These are phyloP conservation scores for Laodelphax striatellus DNA, from an alignment of 1,140 invertebrate genomes.

Conservation along the genomic window DNA sequence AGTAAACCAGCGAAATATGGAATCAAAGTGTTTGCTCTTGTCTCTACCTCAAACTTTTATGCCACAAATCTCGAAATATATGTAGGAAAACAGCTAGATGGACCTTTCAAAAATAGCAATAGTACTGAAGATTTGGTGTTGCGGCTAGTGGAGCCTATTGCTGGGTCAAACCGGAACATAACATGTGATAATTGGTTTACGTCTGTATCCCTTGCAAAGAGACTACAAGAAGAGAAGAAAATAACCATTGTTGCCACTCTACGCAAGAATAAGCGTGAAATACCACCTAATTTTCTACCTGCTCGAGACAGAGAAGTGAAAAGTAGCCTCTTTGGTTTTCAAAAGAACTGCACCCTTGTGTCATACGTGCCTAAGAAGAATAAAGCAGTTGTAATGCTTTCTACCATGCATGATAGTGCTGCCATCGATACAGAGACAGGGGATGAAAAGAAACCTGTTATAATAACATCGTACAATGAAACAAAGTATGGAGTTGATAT, in stretches of 20 bases:
- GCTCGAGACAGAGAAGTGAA: slow-evolving; percentile 3
- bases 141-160: slow-evolving; percentile 11
- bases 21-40: slow-evolving; percentile 27
- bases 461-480: slow-evolving; percentile 27
- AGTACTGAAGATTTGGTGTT: background rate
- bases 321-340: slow-evolving; percentile 7
- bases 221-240: slow-evolving; percentile 14
- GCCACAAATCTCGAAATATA: background rate
- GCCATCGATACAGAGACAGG: slow-evolving; percentile 1
- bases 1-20: slow-evolving; percentile 33
- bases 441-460: slow-evolving; percentile 23
- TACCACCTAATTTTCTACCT: slow-evolving; percentile 5
- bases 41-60: background rate
- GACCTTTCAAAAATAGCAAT: background rate
- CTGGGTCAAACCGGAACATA: slow-evolving; percentile 25
- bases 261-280: slow-evolving; percentile 23
- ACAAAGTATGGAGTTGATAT: slow-evolving; percentile 30
- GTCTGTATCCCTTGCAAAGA: slow-evolving; percentile 15
- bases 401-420: slow-evolving; percentile 14
- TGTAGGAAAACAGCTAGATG: background rate
- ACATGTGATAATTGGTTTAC: slow-evolving; percentile 29
- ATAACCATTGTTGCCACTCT: slow-evolving; percentile 22
- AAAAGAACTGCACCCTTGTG: slow-evolving; percentile 14
- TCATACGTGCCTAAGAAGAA: slow-evolving; percentile 21
- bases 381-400: slow-evolving; percentile 14